Evolutionary conservation across 2,888 invertebrate genomes (phyloP).

Genomic region (Gerris lacustris): DNA sequence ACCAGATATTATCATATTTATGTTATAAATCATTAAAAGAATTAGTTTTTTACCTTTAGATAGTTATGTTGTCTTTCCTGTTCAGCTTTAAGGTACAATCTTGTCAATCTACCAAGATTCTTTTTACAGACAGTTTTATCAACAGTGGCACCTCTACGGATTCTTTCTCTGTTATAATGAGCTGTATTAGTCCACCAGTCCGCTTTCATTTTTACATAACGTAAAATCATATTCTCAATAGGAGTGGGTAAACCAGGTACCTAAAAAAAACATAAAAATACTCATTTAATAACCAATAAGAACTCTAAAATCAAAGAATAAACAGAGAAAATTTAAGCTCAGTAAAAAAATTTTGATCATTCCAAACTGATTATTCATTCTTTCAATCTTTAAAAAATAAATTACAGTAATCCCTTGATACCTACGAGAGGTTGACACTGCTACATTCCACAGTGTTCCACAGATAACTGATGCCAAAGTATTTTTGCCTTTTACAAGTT

Average conservation of each 20-base stretch:
- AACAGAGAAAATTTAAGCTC: neutral
- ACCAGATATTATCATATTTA: too few species aligned
- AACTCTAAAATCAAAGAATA: neutral
- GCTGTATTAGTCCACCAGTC: constrained; percentile 99
- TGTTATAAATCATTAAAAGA: too few species aligned
- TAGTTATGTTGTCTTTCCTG: constrained; percentile 99
- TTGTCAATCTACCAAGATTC: constrained; percentile 93
- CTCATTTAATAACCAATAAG: neutral
- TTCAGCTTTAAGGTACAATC: constrained; percentile 90
- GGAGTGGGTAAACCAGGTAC: constrained; percentile 97
- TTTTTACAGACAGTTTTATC: constrained; percentile 99
- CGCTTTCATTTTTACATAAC: constrained; percentile 99
- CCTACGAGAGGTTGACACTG: too few species aligned
- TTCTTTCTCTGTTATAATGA: constrained; percentile 97
- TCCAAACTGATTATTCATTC: neutral
- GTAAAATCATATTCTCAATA: constrained; percentile 98
- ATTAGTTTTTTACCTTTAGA: constrained; percentile 53
- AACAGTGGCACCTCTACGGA: constrained; percentile 97
- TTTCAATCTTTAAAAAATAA: too few species aligned
- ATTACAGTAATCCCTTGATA: too few species aligned
- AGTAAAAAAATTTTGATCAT: too few species aligned
- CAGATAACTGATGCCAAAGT: too few species aligned
- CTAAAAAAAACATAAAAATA: constrained; percentile 36
- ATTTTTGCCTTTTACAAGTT: too few species aligned
- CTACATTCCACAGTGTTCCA: too few species aligned